Base-by-base conservation (phyloP, 1,140 invertebrate species). In the Eufriesea mexicana region DNA sequence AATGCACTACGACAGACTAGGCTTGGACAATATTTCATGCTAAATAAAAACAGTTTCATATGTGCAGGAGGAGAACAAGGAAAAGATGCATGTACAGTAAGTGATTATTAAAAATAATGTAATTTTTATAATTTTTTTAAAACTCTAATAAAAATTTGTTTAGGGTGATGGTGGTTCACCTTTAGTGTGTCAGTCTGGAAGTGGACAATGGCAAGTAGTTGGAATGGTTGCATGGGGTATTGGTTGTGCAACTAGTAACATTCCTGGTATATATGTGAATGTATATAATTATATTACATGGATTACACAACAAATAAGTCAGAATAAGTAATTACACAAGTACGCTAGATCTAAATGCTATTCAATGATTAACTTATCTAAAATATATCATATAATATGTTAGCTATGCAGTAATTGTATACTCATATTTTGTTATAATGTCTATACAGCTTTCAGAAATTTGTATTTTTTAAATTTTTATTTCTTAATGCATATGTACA, bases 121-220 rank as follows among this genome's bases (percentile, higher is more conserved):
- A 10, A 35, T 64, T 42, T 62, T 64, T 12, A 16, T 47, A 25
- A 49, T 28, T 28, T 16, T 5, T 14, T 25, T 20, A 20, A 12
- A 70, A 51, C 12, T 55, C 25, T 25, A 35, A 72, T 45, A 10
- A 47, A 47, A 67, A 35, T 68, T 70, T 84, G 2, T 94, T 54
- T 85, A 97, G 96, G 97, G 97, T 51, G 97, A 97, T 81, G 97
- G 97, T 12, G 97, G 97, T 20, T 96, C 96, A 14, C 96, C 96
- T 0, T 87, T 97, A 59, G 96, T 97, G 6, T 97, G 97, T 89
- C 94, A 95, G 87, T 92, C 92, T 18, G 93, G 92, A 55, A 90
- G 84, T 42, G 96, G 95, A 0, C 93, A 94, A 14, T 95, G 93
- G 95, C 84, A 96, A 82, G 95, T 97, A 0, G 95, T 96, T 23